A percentile compares a stretch with the other conserved stretches of the same genome.
Conservation (phyloP, 92 coral and sea anemone species). For the Isaurus tuberculatus region DNA sequence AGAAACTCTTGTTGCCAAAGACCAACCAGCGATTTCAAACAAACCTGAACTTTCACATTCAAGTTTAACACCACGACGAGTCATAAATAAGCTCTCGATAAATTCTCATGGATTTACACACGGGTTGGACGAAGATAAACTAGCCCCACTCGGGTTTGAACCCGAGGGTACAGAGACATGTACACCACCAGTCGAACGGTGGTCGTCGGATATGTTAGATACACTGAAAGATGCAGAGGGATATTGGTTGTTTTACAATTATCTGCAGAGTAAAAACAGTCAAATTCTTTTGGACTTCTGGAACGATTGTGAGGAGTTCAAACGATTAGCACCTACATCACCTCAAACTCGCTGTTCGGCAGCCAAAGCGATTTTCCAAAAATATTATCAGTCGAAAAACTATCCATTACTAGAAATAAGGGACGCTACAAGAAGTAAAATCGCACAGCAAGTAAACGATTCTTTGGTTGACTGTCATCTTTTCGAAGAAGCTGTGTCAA, state of each 20-base stretch:
- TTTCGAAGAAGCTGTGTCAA: slow-evolving; percentile 86
- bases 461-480: slow-evolving; percentile 74
- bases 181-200: slow-evolving; percentile 86
- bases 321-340: slow-evolving; percentile 87
- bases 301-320: slow-evolving; percentile 85
- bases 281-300: slow-evolving; percentile 92
- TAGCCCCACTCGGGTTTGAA: slow-evolving; percentile 97
- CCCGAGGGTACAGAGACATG: slow-evolving; percentile 98
- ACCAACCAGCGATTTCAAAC: slow-evolving; percentile 51
- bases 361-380: slow-evolving; percentile 88
- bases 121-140: slow-evolving; percentile 77
- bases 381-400: slow-evolving; percentile 73
- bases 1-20: slow-evolving; percentile 73
- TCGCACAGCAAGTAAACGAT: slow-evolving; percentile 86
- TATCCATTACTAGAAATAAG: slow-evolving; percentile 74
- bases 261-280: slow-evolving; percentile 74
- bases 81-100: slow-evolving; percentile 67
- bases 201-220: slow-evolving; percentile 74
- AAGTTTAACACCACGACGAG: slow-evolving; percentile 82
- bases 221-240: slow-evolving; percentile 82
- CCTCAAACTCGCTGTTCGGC: slow-evolving; percentile 72
- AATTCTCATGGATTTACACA: slow-evolving; percentile 63
- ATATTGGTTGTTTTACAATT: slow-evolving; percentile 76
- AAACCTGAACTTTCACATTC: slow-evolving; percentile 70
- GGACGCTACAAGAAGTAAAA: slow-evolving; percentile 71